Conservation (phyloP, 1,140 invertebrate species). For the Palaemon carinicauda region DNA sequence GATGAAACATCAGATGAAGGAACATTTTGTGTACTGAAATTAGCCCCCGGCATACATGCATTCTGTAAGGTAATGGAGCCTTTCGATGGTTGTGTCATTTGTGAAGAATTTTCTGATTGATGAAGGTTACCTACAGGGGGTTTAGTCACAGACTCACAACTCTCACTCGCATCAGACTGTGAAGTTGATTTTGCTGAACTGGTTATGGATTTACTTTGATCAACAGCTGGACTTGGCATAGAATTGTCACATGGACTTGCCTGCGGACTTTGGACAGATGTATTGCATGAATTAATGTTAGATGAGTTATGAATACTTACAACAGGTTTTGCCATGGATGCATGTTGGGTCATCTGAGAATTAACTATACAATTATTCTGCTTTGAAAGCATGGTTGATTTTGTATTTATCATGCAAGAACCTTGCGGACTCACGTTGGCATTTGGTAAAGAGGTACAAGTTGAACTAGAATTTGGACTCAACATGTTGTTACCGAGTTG, state of each 20-base stretch:
- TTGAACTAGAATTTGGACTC: too few species aligned
- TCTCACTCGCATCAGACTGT: background rate
- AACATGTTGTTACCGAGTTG: too few species aligned
- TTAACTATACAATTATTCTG: background rate
- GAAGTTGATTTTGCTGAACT: background rate
- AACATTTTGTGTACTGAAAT: too few species aligned
- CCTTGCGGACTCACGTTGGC: background rate
- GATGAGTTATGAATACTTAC: background rate
- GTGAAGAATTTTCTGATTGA: background rate
- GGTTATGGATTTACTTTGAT: background rate
- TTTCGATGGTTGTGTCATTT: background rate
- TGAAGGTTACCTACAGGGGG: background rate
- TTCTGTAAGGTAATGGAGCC: background rate
- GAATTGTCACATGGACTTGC: conserved; percentile 25
- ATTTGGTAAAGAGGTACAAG: background rate
- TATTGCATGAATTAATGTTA: conserved; percentile 14
- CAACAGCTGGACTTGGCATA: conserved; percentile 24
- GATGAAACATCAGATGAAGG: too few species aligned
- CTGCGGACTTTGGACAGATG: conserved; percentile 31
- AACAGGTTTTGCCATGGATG: background rate
- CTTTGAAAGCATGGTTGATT: background rate
- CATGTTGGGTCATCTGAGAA: background rate
- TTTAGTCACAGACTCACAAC: background rate
- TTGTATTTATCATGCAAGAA: background rate
- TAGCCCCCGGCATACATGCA: background rate